These are phyloP conservation scores for Protomyctophum bolini DNA, from an alignment of 2,113 vertebrate species.

Conservation along the genomic window DNA sequence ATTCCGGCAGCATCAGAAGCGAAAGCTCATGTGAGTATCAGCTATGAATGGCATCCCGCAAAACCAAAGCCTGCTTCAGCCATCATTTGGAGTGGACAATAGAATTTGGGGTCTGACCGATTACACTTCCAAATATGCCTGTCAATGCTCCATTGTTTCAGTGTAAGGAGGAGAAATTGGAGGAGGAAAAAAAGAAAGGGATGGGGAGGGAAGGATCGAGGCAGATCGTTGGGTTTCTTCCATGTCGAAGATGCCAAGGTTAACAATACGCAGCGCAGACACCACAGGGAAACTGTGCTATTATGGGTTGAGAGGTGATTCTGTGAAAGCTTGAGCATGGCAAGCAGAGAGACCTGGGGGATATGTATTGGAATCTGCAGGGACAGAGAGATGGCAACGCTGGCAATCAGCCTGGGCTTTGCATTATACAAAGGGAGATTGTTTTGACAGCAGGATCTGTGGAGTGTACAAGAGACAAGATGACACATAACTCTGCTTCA, in stretches of 20 bases:
- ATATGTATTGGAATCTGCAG: not conserved
- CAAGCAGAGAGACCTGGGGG: slow-evolving; percentile 42
- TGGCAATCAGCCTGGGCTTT: slow-evolving; percentile 22
- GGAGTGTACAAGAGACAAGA: slow-evolving; percentile 39
- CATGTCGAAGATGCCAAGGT: slow-evolving; percentile 53
- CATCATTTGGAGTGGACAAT: no score
- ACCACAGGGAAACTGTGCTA: slow-evolving; percentile 42
- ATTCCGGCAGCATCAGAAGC: not conserved
- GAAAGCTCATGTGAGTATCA: no score
- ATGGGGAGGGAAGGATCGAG: not conserved
- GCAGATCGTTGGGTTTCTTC: slow-evolving; percentile 29
- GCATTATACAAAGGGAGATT: slow-evolving; percentile 45
- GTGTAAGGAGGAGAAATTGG: slow-evolving; percentile 36
- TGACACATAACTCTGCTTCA: slow-evolving; percentile 21
- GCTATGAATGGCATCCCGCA: no score
- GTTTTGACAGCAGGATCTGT: slow-evolving; percentile 47
- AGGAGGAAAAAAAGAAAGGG: slow-evolving; percentile 4
- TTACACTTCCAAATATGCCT: slow-evolving; percentile 23
- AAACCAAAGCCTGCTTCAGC: no score
- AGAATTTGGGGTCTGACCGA: slow-evolving; percentile 20
- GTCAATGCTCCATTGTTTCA: slow-evolving; percentile 35
- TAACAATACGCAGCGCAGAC: slow-evolving; percentile 60
- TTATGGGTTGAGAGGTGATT: slow-evolving; percentile 52
- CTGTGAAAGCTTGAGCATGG: slow-evolving; percentile 33
- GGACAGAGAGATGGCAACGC: not conserved